phyloP scores from a whole-genome alignment of 2,797 vertebrate genomes.

The Syndactyla subalaris region DNA sequence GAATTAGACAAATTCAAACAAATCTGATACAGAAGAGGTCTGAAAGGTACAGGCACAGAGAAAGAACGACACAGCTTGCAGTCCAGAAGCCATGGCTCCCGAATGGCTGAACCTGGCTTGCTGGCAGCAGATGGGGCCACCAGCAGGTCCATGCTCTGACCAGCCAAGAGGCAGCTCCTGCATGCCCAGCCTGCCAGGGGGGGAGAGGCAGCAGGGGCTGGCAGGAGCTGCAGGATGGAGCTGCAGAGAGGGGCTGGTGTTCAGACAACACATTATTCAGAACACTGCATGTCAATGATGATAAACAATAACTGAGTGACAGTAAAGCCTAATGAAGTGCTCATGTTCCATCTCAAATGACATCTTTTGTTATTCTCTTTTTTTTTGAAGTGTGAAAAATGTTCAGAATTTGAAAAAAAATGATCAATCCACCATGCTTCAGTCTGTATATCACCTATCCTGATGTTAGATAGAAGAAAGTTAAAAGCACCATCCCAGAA shows the following conservation, averaged over 20 bases:
- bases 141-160: neutral
- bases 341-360: neutral
- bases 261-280: neutral
- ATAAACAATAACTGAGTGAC: neutral
- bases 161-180: neutral
- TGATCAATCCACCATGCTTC: neutral
- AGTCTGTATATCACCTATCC: neutral
- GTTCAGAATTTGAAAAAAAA: neutral
- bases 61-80: neutral
- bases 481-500: neutral
- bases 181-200: fast-evolving
- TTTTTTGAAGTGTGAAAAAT: neutral
- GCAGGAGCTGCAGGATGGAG: neutral
- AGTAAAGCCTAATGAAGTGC: neutral
- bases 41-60: neutral
- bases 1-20: neutral
- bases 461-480: neutral
- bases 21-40: neutral
- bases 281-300: neutral
- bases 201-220: neutral
- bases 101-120: neutral
- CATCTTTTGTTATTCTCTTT: neutral
- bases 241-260: neutral
- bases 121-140: neutral
- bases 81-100: neutral